These are phyloP conservation scores for Tortrix viridana DNA, from an alignment of 2,888 invertebrate species.

Conservation along the genomic window DNA sequence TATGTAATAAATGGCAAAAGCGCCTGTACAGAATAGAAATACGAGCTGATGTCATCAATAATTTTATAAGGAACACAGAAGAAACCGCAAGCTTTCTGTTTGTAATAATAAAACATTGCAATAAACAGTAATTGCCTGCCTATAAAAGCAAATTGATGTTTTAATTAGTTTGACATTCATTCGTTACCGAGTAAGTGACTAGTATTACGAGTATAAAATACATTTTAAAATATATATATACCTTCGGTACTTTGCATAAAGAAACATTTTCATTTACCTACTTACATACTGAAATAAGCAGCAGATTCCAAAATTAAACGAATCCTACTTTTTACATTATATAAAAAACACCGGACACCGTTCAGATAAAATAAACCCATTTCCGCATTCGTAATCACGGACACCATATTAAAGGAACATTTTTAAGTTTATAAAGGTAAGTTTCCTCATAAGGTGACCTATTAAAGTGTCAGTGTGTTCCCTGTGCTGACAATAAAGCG, in stretches of 20 bases:
- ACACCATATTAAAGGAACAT: constrained; percentile 47
- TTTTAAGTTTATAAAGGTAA: constrained; percentile 44
- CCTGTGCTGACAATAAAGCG: constrained; percentile 11
- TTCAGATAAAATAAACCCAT: constrained; percentile 58
- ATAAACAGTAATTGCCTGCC: constrained; percentile 5
- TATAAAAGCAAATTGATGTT: constrained; percentile 24
- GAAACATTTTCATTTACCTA: constrained; percentile 63
- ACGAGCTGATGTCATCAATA: constrained; percentile 11
- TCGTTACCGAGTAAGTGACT: constrained; percentile 33
- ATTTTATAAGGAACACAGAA: constrained; percentile 1
- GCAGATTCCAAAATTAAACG: constrained; percentile 63
- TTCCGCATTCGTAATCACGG: constrained; percentile 52
- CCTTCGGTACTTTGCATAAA: constrained; percentile 15
- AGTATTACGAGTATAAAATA: constrained; percentile 43
- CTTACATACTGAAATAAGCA: constrained; percentile 57
- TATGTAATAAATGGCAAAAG: constrained; percentile 10
- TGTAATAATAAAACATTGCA: constrained; percentile 20
- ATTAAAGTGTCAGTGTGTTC: constrained; percentile 24
- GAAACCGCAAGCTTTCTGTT: constrained; percentile 11
- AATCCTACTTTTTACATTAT: constrained; percentile 55
- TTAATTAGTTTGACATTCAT: constrained; percentile 23
- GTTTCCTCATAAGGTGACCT: constrained; percentile 26
- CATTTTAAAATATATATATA: constrained; percentile 22
- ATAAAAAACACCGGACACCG: constrained; percentile 57
- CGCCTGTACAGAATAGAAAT: constrained; percentile 14